Evolutionary conservation across 2,113 vertebrate species (phyloP), one percentile per base, ranked within the genome.

Genomic region (Carollia perspicillata): DNA sequence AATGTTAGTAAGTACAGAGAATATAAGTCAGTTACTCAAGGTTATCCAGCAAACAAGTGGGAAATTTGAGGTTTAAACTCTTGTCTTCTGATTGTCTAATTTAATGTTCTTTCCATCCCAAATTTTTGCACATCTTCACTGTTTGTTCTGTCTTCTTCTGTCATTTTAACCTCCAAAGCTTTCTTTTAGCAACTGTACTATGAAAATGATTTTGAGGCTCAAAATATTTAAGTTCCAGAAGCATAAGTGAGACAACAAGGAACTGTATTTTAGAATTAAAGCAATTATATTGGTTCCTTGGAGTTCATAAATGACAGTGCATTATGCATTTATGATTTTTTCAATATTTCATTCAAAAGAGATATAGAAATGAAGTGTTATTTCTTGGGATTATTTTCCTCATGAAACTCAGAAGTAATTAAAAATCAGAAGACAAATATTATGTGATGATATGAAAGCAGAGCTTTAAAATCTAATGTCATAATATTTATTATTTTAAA

Each of bases 381-480:
- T 20, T 85, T 35, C 12, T 95, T 81, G 68, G 3, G 60, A 95
- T 44, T 0, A n/a, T 92, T 83, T 97, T 92, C 69, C 75, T 14
- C 18, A 26, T 65, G 13, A 95, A 37, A 49, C 44, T 80, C 9
- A 93, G 68, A 95, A 40, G 1, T 51, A 69, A 72, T 91, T 12
- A 23, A 75, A 60, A 30, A 83, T 55, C 23, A 53, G 37, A 74
- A 17, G 6, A 28, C 8, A 35, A 37, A 93, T 93, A 84, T 58
- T 93, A 49, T 0, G 66, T 47, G 55, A 85, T 63, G 17, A 6
- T 42, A 86, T 71, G 20, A 86, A 95, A 84, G 17, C 10, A 20
- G n/a, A 93, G 28, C 4, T 5, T 97, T 97, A 96, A 2, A 96
- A 93, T 77, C 2, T 53, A 81, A 65, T 72, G 49, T 3, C 1